Evolutionary conservation across 2,113 vertebrate species (phyloP).

Genomic region (Chaetodon trifascialis): DNA sequence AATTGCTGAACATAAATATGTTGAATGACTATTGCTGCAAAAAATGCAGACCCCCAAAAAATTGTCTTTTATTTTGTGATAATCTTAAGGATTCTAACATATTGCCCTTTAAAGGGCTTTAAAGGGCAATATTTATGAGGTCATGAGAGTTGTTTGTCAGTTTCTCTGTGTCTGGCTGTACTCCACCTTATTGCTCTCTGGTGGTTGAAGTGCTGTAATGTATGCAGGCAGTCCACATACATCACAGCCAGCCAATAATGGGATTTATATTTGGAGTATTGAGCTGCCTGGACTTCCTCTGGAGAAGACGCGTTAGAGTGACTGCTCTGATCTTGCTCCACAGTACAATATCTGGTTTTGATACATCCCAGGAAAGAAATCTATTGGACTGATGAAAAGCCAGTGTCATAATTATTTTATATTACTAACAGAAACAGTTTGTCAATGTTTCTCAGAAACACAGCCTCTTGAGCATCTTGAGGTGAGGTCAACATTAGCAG

Average conservation of each 20-base stretch:
- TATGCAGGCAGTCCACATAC: slow-evolving; percentile 44
- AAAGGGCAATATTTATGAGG: not conserved
- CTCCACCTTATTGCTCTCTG: slow-evolving; percentile 15
- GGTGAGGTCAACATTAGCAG: not conserved
- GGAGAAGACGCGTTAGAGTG: slow-evolving; percentile 25
- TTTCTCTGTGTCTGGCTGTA: not conserved
- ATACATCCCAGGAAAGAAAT: not conserved
- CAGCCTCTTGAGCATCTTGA: not conserved
- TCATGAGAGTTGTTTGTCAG: not conserved
- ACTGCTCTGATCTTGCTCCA: slow-evolving; percentile 9
- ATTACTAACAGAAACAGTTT: not conserved
- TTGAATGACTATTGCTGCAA: not conserved
- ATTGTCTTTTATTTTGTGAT: not conserved
- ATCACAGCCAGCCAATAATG: slow-evolving; percentile 50
- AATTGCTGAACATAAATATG: no score
- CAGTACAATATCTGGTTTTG: not conserved
- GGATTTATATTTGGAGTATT: slow-evolving; percentile 55
- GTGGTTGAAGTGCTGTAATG: slow-evolving; percentile 20
- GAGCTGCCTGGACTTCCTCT: slow-evolving; percentile 40
- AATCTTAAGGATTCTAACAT: not conserved
- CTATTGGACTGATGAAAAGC: slow-evolving; percentile 12
- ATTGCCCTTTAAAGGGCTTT: not conserved
- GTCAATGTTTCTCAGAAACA: slow-evolving; percentile 4
- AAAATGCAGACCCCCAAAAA: not conserved
- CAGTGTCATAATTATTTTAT: not conserved